phyloP scores from a whole-genome alignment of 2,888 invertebrate genomes.

The Agrotis puta region DNA sequence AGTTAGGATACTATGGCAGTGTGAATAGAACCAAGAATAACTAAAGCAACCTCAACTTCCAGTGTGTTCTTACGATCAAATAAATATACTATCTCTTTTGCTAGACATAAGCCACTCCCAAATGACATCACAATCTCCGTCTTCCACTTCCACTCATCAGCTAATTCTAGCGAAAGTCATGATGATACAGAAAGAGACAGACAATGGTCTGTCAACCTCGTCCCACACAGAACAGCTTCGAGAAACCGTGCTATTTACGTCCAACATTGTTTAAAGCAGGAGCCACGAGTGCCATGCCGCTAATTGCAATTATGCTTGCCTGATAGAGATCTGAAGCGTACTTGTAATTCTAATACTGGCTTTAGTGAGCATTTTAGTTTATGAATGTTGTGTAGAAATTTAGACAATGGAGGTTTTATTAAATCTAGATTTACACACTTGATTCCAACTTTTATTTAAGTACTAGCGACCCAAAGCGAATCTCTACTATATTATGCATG shows the following conservation, averaged over 20 bases:
- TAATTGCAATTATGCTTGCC: conserved; percentile 50
- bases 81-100: no score
- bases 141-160: not conserved
- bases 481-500: no score
- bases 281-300: conserved; percentile 27
- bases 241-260: conserved; percentile 27
- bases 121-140: not conserved
- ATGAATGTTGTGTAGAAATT: conserved; percentile 5
- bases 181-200: conserved; percentile 7
- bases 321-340: conserved; percentile 40
- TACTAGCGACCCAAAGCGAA: no score
- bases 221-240: not conserved
- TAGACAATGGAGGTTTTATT: conserved; percentile 2
- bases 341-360: conserved; percentile 33
- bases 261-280: conserved; percentile 33
- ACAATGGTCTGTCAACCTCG: conserved; percentile 13
- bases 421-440: not conserved
- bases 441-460: not conserved
- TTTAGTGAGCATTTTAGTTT: conserved; percentile 31
- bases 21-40: no score
- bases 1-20: not conserved
- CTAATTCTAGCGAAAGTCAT: not conserved
- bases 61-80: no score
- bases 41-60: no score
- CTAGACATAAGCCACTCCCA: no score